Evolutionary conservation across 2,888 invertebrate species (phyloP).

Genomic region (Cerceris ruficornis): DNA sequence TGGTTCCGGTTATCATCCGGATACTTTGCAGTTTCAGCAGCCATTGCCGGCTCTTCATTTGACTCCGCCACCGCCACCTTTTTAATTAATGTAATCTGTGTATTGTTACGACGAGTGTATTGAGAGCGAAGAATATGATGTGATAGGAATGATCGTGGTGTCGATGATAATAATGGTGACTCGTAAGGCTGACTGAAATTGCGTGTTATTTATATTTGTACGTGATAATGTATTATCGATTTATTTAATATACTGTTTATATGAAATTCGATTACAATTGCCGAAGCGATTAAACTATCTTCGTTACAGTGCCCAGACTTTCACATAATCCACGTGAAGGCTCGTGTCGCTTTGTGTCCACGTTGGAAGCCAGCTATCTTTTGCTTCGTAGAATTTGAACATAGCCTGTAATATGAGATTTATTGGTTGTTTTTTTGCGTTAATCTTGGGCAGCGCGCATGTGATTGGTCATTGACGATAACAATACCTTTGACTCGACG

Average conservation of each 20-base stretch:
- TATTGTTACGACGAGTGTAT: not conserved
- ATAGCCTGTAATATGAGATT: conserved; percentile 66
- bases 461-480: not conserved
- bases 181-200: not conserved
- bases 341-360: conserved; percentile 82
- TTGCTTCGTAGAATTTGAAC: conserved; percentile 80
- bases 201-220: conserved; percentile 3
- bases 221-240: not conserved
- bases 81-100: conserved; percentile 7
- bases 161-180: not conserved
- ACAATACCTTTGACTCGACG: conserved; percentile 83
- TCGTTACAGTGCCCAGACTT: conserved; percentile 83
- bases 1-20: conserved; percentile 61
- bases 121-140: not conserved
- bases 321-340: conserved; percentile 85
- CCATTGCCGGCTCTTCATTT: conserved; percentile 23
- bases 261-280: not conserved
- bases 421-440: not conserved
- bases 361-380: conserved; percentile 81
- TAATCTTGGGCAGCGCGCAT: not conserved
- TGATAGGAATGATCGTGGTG: not conserved
- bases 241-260: not conserved
- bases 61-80: conserved; percentile 45
- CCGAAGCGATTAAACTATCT: not conserved
- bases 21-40: conserved; percentile 3